Base-by-base conservation (phyloP, 2,797 vertebrate genomes). In the Sebastes hubbsi region DNA sequence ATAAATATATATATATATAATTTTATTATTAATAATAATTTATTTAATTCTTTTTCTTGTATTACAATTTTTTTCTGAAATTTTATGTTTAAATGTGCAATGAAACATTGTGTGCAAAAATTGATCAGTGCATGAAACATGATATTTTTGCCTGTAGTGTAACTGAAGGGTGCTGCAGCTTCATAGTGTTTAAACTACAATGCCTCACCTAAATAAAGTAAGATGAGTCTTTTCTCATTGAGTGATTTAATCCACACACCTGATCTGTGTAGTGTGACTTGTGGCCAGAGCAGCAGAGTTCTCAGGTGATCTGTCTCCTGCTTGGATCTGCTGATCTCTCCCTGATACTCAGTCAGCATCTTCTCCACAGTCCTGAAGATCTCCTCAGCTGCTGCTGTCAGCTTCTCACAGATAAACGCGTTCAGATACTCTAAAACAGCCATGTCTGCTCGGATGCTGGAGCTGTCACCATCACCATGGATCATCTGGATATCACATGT, bases 301-400 rank as follows among this genome's bases (percentile, higher is more conserved):
- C 68, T 52, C 49, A 80, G 62, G 24, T 84, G 77, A 38, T 68
- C 58, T 2, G 72, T 38, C 77, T 80, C 82, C 56, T 25, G 61
- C 12, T 76, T 72, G 20, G 62, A 58, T 14, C 72, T 46, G 61
- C 46, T 38, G 22, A 83, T 72, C 29, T 84, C 82, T 52, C 27
- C 58, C 82, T 76, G 67, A 11, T 72, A 72, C 10, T 72, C 72
- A 3, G 0, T 36, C 49, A 75, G 3, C 18, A 62, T 79, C 62
- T 83, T 72, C 81, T 83, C 72, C 72, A 83, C 77, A 13, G 34
- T 56, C 27, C 72, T 62, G 14, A 67, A 75, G 24, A 83, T 83
- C 55, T 83, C 81, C 56, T 38, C 72, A 1, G 82, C 82, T 14
- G 34, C 81, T 20, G 77, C 62, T 1, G 67, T n/a, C 46, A 84